Conservation (phyloP, 2,797 vertebrate species). For the Lepidocolaptes lacrymiger region DNA sequence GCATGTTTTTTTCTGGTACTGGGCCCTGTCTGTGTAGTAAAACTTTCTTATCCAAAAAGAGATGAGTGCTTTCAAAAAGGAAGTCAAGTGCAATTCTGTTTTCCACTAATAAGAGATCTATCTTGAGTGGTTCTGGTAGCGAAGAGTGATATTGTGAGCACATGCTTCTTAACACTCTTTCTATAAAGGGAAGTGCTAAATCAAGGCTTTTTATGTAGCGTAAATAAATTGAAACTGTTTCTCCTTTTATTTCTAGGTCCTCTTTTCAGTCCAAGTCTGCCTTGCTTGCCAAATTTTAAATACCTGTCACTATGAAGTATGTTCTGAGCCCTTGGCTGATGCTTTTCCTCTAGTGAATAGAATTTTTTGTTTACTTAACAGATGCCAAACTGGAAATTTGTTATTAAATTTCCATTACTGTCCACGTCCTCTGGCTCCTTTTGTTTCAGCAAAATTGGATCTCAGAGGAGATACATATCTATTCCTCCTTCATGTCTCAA, state of each 20-base stretch:
- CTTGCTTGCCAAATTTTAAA: conserved; percentile 40
- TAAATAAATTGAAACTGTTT: conserved; percentile 15
- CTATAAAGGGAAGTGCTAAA: neutral
- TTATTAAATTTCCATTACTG: conserved; percentile 29
- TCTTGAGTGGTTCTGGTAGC: neutral
- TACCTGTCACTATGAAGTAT: conserved; percentile 38
- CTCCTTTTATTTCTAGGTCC: neutral
- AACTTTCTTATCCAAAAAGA: neutral
- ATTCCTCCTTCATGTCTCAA: neutral
- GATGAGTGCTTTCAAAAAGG: neutral
- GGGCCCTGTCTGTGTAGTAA: neutral
- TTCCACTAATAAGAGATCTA: neutral
- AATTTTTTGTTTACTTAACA: conserved; percentile 30
- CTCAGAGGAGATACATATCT: neutral
- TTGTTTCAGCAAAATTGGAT: conserved; percentile 28
- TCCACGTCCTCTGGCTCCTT: neutral
- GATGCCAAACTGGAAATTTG: neutral
- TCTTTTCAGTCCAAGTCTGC: neutral
- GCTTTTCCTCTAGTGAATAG: neutral
- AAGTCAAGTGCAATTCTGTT: neutral
- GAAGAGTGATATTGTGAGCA: neutral
- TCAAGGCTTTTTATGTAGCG: neutral
- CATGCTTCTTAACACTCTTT: neutral
- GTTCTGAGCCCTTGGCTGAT: neutral
- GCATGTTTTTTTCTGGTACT: neutral